Percentiles rank a stretch among this genome's conserved stretches.
These are phyloP conservation scores for Lontra canadensis DNA, from an alignment of 2,113 vertebrate genomes.

Conservation along the genomic window DNA sequence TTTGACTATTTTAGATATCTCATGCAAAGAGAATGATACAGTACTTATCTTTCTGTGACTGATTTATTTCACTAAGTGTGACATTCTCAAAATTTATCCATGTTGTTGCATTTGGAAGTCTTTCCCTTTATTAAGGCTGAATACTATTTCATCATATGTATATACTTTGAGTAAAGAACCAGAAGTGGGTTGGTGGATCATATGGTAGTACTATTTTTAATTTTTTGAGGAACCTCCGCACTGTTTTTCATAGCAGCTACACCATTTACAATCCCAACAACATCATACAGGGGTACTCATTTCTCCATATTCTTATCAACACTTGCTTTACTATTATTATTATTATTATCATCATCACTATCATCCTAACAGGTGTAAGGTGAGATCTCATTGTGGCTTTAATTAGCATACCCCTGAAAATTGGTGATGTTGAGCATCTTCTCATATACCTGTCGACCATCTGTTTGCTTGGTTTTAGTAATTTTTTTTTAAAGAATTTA, in stretches of 20 bases:
- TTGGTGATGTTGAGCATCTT: neutral
- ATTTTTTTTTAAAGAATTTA: too few relatives aligned
- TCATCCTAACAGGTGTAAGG: neutral
- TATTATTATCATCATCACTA: neutral
- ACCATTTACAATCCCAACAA: neutral
- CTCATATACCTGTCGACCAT: neutral
- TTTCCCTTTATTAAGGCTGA: neutral
- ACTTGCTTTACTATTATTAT: neutral
- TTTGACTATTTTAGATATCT: neutral
- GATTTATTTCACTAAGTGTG: neutral
- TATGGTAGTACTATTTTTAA: neutral
- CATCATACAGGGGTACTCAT: neutral
- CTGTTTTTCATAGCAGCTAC: neutral
- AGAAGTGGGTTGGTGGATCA: neutral
- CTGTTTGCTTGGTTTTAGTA: neutral
- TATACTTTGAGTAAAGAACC: neutral
- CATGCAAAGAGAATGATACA: neutral
- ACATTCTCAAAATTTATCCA: neutral
- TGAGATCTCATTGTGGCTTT: neutral
- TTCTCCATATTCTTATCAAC: neutral
- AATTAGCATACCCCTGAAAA: neutral
- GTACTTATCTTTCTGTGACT: neutral
- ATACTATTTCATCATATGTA: neutral
- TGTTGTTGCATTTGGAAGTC: neutral
- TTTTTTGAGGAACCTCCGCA: neutral